Evolutionary conservation across 2,888 invertebrate genomes (phyloP).

Genomic region (Drosophila anomalata): DNA sequence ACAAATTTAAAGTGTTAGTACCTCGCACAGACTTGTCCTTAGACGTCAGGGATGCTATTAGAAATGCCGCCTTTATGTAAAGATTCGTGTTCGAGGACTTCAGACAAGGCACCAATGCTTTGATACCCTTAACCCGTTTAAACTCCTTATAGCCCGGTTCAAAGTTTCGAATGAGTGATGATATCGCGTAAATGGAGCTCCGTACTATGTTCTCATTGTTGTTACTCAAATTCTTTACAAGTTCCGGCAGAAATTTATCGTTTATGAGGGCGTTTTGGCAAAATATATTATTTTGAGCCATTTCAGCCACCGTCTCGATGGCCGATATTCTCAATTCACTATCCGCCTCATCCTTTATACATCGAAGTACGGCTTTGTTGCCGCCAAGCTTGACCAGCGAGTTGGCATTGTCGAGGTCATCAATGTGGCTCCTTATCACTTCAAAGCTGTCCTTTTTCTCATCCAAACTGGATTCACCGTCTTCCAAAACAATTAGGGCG

Average conservation of each 20-base stretch:
- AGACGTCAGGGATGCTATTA: conserved; percentile 56
- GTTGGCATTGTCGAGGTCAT: conserved; percentile 64
- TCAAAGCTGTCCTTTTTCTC: conserved; percentile 53
- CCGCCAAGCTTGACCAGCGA: conserved; percentile 65
- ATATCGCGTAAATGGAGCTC: conserved; percentile 65
- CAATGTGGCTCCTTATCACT: conserved; percentile 59
- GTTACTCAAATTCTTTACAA: conserved; percentile 81
- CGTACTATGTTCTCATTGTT: conserved; percentile 46
- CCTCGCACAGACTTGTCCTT: conserved; percentile 47
- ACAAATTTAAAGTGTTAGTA: conserved; percentile 8
- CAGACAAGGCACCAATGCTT: conserved; percentile 48
- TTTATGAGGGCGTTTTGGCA: conserved; percentile 90
- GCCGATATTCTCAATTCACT: conserved; percentile 87
- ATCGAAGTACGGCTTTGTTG: conserved; percentile 34
- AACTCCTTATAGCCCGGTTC: conserved; percentile 58
- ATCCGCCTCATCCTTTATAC: conserved; percentile 77
- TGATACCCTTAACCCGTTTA: conserved; percentile 49
- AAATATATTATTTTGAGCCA: conserved; percentile 93
- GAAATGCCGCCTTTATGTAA: conserved; percentile 67
- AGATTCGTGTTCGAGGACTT: conserved; percentile 41
- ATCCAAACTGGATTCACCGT: conserved; percentile 26
- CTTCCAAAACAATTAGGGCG: conserved; percentile 51
- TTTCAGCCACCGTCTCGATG: conserved; percentile 89
- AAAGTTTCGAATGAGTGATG: conserved; percentile 64
- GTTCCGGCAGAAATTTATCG: conserved; percentile 86